These are phyloP conservation scores for Ceratina australensis DNA, from an alignment of 1,140 invertebrate genomes.

Conservation along the genomic window DNA sequence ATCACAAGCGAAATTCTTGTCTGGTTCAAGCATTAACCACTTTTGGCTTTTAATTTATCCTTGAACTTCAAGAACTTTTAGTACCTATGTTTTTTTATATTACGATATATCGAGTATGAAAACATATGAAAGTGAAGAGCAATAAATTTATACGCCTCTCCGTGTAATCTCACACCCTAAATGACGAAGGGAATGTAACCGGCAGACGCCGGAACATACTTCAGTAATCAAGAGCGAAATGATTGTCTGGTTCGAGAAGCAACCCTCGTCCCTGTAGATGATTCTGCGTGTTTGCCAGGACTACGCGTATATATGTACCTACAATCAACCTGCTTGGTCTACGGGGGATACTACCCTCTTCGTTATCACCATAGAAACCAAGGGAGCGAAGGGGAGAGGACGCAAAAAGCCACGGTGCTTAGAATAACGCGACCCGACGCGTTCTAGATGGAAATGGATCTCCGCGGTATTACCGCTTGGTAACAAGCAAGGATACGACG, in stretches of 20 bases:
- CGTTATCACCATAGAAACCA: constrained; percentile 67
- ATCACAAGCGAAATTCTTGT: constrained; percentile 9
- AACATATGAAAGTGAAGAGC: no score
- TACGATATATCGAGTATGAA: no score
- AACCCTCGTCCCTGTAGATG: constrained; percentile 10
- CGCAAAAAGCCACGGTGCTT: constrained; percentile 62
- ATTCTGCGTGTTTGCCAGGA: constrained; percentile 5
- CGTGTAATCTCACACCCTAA: not conserved
- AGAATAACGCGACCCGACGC: constrained; percentile 53
- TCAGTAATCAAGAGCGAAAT: constrained; percentile 10
- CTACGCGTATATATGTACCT: constrained; percentile 1
- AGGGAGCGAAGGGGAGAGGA: constrained; percentile 57
- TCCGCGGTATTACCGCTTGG: constrained; percentile 7
- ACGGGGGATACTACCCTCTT: constrained; percentile 53
- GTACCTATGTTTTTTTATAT: no score
- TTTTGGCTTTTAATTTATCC: no score
- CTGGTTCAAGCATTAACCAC: not conserved
- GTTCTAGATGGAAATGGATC: constrained; percentile 50
- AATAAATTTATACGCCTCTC: no score
- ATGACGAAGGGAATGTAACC: not conserved
- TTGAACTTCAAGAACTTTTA: no score
- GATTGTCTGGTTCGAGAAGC: constrained; percentile 10
- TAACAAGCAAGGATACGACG: constrained; percentile 27
- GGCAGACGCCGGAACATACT: not conserved
- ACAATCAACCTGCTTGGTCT: constrained; percentile 57